These are phyloP conservation scores for Tenrec ecaudatus DNA, from an alignment of 2,113 vertebrate genomes.

Conservation along the genomic window DNA sequence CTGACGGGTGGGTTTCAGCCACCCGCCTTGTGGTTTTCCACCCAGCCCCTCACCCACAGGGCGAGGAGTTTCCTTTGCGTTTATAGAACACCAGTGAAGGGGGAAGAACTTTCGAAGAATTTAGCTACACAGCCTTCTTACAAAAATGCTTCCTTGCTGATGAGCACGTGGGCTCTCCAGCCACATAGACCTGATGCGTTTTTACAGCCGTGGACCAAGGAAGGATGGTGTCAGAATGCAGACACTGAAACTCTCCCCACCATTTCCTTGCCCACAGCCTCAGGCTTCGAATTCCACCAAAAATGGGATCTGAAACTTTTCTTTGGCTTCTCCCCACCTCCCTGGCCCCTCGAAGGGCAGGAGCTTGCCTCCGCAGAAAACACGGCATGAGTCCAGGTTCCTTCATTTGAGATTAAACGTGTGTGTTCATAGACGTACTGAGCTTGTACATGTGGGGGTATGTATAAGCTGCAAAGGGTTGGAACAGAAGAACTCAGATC, in stretches of 20 bases:
- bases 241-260: neutral
- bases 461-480: neutral
- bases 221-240: neutral
- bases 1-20: too few species aligned
- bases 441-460: neutral
- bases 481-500: neutral
- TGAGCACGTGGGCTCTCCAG: neutral
- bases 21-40: too few species aligned
- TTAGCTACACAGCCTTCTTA: neutral
- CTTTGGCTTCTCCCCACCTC: neutral
- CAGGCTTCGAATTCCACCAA: slow-evolving; percentile 1
- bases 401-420: neutral
- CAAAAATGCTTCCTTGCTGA: neutral
- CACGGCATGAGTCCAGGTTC: slow-evolving; percentile 5
- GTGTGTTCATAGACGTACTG: neutral
- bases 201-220: neutral
- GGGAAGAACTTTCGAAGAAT: neutral
- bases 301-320: neutral
- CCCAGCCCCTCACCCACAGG: neutral
- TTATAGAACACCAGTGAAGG: neutral
- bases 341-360: neutral
- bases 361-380: neutral
- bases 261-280: slow-evolving; percentile 4
- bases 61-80: slow-evolving; percentile 10
- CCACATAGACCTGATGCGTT: neutral